Evolutionary conservation across 2,113 vertebrate species (phyloP).

Genomic region (Python bivittatus): DNA sequence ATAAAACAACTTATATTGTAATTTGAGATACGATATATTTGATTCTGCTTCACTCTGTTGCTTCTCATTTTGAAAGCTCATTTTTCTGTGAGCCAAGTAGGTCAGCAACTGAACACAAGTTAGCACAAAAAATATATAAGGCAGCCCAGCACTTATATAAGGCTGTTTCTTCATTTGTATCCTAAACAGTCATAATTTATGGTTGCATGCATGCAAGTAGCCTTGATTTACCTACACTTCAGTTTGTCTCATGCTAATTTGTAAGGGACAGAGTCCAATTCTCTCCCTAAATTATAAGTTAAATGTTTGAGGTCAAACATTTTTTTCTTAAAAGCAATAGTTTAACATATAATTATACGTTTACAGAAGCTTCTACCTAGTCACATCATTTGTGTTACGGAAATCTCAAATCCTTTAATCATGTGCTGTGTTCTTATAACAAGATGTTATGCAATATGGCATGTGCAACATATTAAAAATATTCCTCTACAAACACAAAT

Average conservation of each 20-base stretch:
- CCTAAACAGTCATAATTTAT: conserved; percentile 53
- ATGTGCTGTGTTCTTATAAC: conserved; percentile 14
- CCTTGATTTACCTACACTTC: conserved; percentile 48
- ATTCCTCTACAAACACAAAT: rapidly evolving
- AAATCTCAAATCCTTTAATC: conserved; percentile 59
- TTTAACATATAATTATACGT: conserved; percentile 37
- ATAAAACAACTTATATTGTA: not conserved
- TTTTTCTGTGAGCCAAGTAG: not conserved
- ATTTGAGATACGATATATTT: not conserved
- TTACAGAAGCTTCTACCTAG: conserved; percentile 36
- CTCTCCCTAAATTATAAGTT: conserved; percentile 53
- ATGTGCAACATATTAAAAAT: conserved; percentile 5
- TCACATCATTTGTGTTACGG: conserved; percentile 25
- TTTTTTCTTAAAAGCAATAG: conserved; percentile 48
- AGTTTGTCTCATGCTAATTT: conserved; percentile 55
- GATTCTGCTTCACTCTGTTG: no score
- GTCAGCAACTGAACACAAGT: not conserved
- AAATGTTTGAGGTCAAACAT: conserved; percentile 41
- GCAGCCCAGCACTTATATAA: not conserved
- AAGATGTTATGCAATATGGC: not conserved
- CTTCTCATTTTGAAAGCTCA: rapidly evolving
- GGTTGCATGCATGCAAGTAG: conserved; percentile 7
- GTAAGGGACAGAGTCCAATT: conserved; percentile 33
- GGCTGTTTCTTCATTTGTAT: not conserved
- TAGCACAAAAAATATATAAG: conserved; percentile 21